Conservation (phyloP, 1,140 invertebrate genomes). For the Papilio dardanus region DNA sequence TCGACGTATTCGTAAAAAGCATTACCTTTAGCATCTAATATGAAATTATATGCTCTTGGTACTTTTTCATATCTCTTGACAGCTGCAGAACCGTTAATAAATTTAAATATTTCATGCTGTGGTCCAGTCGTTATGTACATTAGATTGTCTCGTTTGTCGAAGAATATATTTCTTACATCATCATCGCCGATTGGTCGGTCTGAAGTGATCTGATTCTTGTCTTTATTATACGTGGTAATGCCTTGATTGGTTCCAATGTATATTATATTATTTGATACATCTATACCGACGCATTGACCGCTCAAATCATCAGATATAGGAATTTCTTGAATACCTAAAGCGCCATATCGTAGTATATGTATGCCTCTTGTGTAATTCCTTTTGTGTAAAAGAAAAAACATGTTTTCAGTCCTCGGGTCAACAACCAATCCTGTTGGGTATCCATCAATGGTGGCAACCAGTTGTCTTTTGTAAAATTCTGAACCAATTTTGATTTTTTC, state of each 20-base stretch:
- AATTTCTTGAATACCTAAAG: slow-evolving; percentile 70
- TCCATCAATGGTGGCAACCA: slow-evolving; percentile 71
- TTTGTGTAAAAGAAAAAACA: slow-evolving; percentile 75
- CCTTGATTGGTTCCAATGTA: slow-evolving; percentile 77
- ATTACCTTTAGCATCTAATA: slow-evolving; percentile 70
- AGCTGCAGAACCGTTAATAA: slow-evolving; percentile 70
- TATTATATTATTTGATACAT: slow-evolving; percentile 56
- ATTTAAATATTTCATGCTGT: slow-evolving; percentile 68
- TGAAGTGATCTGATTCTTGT: slow-evolving; percentile 58
- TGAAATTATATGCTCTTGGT: slow-evolving; percentile 71
- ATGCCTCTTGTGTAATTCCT: slow-evolving; percentile 75
- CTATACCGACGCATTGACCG: slow-evolving; percentile 70
- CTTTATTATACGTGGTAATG: slow-evolving; percentile 65
- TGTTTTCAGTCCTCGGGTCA: slow-evolving; percentile 68
- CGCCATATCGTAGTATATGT: slow-evolving; percentile 67
- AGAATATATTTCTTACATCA: slow-evolving; percentile 69
- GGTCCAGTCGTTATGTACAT: slow-evolving; percentile 74
- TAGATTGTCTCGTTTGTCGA: slow-evolving; percentile 69
- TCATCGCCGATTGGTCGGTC: slow-evolving; percentile 76
- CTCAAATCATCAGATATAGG: slow-evolving; percentile 64
- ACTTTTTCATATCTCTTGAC: slow-evolving; percentile 72
- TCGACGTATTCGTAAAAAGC: slow-evolving; percentile 73
- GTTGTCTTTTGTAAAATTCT: slow-evolving; percentile 69
- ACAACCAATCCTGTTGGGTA: slow-evolving; percentile 68
- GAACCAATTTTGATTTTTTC: slow-evolving; percentile 68